Conservation (phyloP, 2,113 vertebrate genomes). For the Pipra filicauda region DNA sequence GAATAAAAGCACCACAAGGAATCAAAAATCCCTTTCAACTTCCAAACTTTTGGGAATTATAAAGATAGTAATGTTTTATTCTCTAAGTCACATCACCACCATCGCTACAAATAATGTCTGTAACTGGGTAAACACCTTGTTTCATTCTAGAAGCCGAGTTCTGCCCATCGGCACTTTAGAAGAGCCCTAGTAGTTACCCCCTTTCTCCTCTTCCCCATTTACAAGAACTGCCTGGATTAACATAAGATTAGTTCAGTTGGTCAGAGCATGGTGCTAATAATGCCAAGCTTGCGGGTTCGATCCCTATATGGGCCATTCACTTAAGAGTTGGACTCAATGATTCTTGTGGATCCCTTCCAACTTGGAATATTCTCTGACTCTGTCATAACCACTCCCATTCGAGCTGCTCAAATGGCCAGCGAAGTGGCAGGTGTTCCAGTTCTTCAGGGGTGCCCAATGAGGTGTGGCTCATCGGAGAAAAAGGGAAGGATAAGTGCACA, state of each 20-base stretch:
- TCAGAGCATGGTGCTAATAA: neutral
- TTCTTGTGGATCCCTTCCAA: neutral
- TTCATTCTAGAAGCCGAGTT: neutral
- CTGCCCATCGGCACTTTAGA: neutral
- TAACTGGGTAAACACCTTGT: neutral
- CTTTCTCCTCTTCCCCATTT: neutral
- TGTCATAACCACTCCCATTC: neutral
- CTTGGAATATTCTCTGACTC: neutral
- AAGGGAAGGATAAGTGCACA: neutral
- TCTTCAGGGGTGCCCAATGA: neutral
- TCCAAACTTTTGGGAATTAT: neutral
- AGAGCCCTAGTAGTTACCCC: neutral
- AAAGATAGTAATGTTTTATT: neutral
- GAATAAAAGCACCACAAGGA: neutral
- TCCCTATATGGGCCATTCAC: rapidly evolving
- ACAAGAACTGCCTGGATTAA: neutral
- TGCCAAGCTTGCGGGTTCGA: rapidly evolving
- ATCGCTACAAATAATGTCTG: neutral
- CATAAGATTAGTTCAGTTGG: neutral
- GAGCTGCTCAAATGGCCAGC: neutral
- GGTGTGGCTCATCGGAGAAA: neutral
- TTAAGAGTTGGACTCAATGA: neutral
- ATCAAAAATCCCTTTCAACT: neutral
- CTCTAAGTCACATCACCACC: neutral
- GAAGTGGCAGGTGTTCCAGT: neutral